Evolutionary conservation across 2,113 vertebrate genomes (phyloP).

Genomic region (Progne subis): DNA sequence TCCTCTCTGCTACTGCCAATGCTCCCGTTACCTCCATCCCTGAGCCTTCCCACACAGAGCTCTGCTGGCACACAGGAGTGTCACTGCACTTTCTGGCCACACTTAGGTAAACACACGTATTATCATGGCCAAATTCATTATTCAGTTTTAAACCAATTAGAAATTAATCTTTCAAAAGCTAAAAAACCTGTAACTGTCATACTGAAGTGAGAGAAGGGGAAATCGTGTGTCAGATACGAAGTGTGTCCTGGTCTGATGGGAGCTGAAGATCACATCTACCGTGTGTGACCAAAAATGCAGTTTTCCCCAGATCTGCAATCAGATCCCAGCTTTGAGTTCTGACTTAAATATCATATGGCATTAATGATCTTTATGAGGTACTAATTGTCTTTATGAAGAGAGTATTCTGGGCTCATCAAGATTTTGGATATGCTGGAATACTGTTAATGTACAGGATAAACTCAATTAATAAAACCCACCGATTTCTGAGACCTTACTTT

Average conservation of each 20-base stretch:
- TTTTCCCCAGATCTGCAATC: neutral
- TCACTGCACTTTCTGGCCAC: neutral
- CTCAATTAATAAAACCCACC: slow-evolving; percentile 13
- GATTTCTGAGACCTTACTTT: slow-evolving; percentile 14
- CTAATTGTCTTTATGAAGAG: neutral
- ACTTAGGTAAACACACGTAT: neutral
- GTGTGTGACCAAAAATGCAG: neutral
- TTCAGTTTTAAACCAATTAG: neutral
- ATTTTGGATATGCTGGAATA: neutral
- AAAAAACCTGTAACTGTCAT: neutral
- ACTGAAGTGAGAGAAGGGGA: neutral
- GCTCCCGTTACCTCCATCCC: neutral
- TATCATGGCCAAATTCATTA: neutral
- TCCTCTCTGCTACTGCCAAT: neutral
- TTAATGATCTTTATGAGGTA: neutral
- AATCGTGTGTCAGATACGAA: neutral
- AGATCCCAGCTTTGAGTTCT: neutral
- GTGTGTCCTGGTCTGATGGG: neutral
- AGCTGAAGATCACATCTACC: neutral
- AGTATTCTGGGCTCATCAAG: neutral
- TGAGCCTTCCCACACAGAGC: neutral
- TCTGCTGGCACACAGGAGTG: neutral
- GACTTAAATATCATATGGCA: neutral
- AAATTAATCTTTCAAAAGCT: neutral
- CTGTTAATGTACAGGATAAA: neutral